phyloP scores from a whole-genome alignment of 2,113 vertebrate genomes.

The Microtus pennsylvanicus region DNA sequence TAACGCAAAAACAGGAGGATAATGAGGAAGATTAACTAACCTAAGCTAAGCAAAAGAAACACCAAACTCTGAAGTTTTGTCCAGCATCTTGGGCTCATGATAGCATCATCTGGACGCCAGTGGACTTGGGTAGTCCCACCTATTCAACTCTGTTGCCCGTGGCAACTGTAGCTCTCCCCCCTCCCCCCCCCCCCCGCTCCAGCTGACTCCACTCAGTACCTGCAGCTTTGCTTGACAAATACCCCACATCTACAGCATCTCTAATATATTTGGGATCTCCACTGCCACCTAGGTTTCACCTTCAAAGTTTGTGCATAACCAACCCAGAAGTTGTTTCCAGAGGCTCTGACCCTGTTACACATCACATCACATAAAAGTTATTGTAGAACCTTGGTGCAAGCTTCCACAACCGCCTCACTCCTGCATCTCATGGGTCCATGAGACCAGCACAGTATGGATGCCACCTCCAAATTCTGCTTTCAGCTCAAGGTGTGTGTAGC shows the following conservation, averaged over 20 bases:
- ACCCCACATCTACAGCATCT: not conserved
- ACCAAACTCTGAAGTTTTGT: not conserved
- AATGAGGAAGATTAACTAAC: not conserved
- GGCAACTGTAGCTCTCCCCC: not conserved
- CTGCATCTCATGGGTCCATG: not conserved
- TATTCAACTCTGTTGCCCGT: not conserved
- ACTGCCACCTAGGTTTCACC: not conserved
- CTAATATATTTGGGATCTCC: not conserved
- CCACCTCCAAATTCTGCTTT: not conserved
- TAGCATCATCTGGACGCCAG: not conserved
- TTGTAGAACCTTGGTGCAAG: not conserved
- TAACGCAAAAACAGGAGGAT: not conserved
- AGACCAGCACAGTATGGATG: not conserved
- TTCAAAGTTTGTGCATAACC: not conserved
- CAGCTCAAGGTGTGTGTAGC: not conserved
- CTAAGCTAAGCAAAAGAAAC: not conserved
- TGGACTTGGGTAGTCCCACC: not conserved
- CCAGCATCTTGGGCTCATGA: not conserved
- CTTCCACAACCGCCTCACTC: not conserved
- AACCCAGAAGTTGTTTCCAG: not conserved
- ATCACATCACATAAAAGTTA: not conserved
- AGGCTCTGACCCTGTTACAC: not conserved
- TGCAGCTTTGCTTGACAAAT: not conserved
- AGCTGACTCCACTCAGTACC: not conserved
- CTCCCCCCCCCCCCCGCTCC: no score